These are phyloP conservation scores for Folsomia manolachei DNA, from an alignment of 2,888 invertebrate genomes.

Conservation along the genomic window DNA sequence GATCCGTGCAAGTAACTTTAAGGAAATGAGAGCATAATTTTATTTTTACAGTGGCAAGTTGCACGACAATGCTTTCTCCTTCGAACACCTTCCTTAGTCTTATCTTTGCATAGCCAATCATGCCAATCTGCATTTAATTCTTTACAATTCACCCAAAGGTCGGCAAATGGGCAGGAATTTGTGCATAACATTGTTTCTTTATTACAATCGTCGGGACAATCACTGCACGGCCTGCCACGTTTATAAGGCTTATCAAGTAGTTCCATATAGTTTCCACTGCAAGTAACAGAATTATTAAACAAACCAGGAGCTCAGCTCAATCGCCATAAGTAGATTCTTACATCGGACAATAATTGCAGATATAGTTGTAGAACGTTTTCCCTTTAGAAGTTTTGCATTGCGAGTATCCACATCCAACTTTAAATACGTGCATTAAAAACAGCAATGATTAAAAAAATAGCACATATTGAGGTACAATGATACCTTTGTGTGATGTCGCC, in stretches of 20 bases:
- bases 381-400: slow-evolving; percentile 59
- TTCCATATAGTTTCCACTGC: slow-evolving; percentile 67
- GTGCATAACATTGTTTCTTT: slow-evolving; percentile 64
- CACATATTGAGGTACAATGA: too few relatives aligned
- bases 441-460: too few relatives aligned
- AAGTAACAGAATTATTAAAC: background rate
- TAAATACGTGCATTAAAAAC: too few relatives aligned
- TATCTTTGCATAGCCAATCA: slow-evolving; percentile 63
- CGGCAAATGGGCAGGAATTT: slow-evolving; percentile 67
- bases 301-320: background rate
- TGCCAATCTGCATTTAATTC: slow-evolving; percentile 61
- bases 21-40: slow-evolving; percentile 54
- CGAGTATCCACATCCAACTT: slow-evolving; percentile 57
- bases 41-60: slow-evolving; percentile 67
- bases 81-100: slow-evolving; percentile 60
- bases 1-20: too few relatives aligned
- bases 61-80: slow-evolving; percentile 64
- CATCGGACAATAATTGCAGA: slow-evolving; percentile 82
- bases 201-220: slow-evolving; percentile 65
- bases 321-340: slow-evolving; percentile 55
- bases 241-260: slow-evolving; percentile 67
- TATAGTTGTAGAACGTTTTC: slow-evolving; percentile 70
- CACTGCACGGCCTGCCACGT: slow-evolving; percentile 61
- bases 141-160: slow-evolving; percentile 64
- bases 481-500: slow-evolving; percentile 72